These are phyloP conservation scores for Saccopteryx bilineata DNA, from an alignment of 2,113 vertebrate species.

Conservation along the genomic window DNA sequence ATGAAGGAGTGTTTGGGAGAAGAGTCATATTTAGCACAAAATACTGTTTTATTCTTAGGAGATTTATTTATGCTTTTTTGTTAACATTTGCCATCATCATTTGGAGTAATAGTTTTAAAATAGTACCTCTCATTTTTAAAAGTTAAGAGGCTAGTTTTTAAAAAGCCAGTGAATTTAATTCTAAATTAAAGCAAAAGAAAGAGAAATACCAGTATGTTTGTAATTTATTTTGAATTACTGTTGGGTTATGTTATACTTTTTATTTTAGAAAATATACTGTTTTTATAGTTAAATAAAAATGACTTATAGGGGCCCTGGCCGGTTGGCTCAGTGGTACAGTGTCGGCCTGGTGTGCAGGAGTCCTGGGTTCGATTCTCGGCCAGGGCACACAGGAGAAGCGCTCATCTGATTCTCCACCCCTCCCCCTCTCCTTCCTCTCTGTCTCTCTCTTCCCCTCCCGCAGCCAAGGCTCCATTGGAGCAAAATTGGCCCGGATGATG, in stretches of 20 bases:
- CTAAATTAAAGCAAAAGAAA: slow-evolving; percentile 67
- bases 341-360: no score
- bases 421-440: no score
- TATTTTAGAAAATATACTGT: slow-evolving; percentile 47
- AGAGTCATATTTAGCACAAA: slow-evolving; percentile 23
- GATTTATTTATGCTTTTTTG: slow-evolving; percentile 31
- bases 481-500: no score
- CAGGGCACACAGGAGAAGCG: no score
- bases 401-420: no score
- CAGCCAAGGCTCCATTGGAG: no score
- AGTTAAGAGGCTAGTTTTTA: slow-evolving; percentile 31
- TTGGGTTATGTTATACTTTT: slow-evolving; percentile 48
- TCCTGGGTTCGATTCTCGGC: no score
- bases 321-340: no score
- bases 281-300: slow-evolving; percentile 51
- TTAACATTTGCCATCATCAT: slow-evolving; percentile 35
- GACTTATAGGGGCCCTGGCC: background rate
- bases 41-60: slow-evolving; percentile 43
- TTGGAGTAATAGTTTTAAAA: slow-evolving; percentile 59
- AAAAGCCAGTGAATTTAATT: slow-evolving; percentile 65
- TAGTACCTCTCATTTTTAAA: background rate
- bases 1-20: slow-evolving; percentile 31
- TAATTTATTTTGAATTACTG: slow-evolving; percentile 56
- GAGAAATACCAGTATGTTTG: background rate
- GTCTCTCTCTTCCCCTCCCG: no score